These are phyloP conservation scores for Tor tambroides DNA, from an alignment of 2,113 vertebrate genomes.

Conservation along the genomic window DNA sequence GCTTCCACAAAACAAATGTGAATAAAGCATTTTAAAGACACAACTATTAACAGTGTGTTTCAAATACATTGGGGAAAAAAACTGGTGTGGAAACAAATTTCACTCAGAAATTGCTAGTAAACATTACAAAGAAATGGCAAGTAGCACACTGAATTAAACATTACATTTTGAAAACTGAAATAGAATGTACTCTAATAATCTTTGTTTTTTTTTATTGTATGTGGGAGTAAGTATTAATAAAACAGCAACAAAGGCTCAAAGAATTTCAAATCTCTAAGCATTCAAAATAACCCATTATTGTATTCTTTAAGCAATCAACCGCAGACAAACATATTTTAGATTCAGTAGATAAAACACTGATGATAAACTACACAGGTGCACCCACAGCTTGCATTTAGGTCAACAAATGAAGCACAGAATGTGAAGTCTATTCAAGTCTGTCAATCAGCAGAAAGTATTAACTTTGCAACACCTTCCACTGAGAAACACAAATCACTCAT, in stretches of 20 bases:
- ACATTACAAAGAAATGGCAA: too few relatives aligned
- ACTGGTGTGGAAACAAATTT: too few relatives aligned
- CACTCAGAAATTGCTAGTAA: too few relatives aligned
- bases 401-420: constrained; percentile 36
- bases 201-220: too few relatives aligned
- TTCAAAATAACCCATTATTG: not conserved
- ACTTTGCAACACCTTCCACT: constrained; percentile 37
- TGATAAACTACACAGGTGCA: constrained; percentile 38
- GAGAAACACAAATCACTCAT: constrained; percentile 49
- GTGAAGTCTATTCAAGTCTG: constrained; percentile 34
- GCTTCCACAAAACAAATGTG: not conserved
- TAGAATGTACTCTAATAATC: too few relatives aligned
- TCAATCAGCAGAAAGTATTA: constrained; percentile 49
- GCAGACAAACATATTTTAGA: constrained; percentile 12
- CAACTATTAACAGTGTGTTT: not conserved
- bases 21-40: too few relatives aligned
- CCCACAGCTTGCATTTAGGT: constrained; percentile 40
- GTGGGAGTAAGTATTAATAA: not conserved
- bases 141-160: too few relatives aligned
- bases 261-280: not conserved
- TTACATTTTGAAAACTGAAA: too few relatives aligned
- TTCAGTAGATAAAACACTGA: not conserved
- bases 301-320: constrained; percentile 30
- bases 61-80: not conserved
- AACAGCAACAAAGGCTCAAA: not conserved